Evolutionary conservation across 2,797 vertebrate genomes (phyloP), one percentile per base, ranked within the genome.

Genomic region (Perodicticus potto): DNA sequence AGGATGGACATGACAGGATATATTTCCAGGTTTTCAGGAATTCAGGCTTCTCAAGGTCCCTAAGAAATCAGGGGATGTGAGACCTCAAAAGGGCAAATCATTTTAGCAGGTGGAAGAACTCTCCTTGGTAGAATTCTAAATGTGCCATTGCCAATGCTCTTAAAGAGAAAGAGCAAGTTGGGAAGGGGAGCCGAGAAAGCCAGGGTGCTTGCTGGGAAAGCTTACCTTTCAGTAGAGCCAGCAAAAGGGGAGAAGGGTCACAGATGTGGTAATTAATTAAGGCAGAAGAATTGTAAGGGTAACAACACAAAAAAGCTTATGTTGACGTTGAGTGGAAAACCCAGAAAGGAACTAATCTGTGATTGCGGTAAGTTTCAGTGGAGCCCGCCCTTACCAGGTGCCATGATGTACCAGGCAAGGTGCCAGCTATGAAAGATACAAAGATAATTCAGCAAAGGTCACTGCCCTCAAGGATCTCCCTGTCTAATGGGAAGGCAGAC

Each of bases 371-470:
- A 92, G n/a, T 37, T 80, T 57, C 22, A 37, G 7, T 37, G 77
- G 53, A 37, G 53, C 53, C 53, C 57, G 25, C n/a, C 37, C 23
- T 80, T 80, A 34, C 53, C 22, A 25, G 34, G 80, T 49, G 77
- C 49, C 72, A 92, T 65, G 19, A 29, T 32, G 80, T 84, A 77
- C 67, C 73, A 93, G 95, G 95, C 80, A 84, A 89, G 40, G 88
- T 69, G 94, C 84, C 96, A 96, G 92, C 77, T 95, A 69, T 63
- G 23, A 14, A 73, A 87, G 67, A 94, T 65, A 93, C 67, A 82
- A 67, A 87, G 91, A 92, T 96, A 89, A 95, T 96, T 90, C 95
- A 95, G 87, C 74, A 96, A 96, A 96, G 89, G 89, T 96, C 77
- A 32, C 49, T 85, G 90, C 77, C 85, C 92, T 87, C 25, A 23